A percentile compares a stretch with the other conserved stretches of the same genome.
phyloP scores from a whole-genome alignment of 2,797 vertebrate species.

The Odontamblyopus rebecca region DNA sequence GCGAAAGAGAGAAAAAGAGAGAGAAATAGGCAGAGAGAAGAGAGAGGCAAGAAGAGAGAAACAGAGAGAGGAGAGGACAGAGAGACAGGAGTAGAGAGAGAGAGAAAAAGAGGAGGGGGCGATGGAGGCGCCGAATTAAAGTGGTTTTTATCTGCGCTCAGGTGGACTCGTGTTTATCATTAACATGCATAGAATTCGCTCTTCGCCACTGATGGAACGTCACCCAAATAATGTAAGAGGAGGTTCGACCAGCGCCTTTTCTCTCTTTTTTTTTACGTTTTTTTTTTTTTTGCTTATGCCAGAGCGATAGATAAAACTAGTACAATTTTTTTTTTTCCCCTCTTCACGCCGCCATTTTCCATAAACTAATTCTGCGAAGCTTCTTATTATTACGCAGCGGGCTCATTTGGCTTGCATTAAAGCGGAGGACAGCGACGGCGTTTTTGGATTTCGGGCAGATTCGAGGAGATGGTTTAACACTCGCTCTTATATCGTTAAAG shows the following conservation, averaged over 20 bases:
- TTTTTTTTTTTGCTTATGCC: conserved; percentile 88
- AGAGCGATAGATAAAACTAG: conserved; percentile 99
- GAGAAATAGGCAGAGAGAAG: too few relatives aligned
- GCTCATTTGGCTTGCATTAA: conserved; percentile 99
- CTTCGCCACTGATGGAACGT: conserved; percentile 98
- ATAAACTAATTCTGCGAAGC: conserved; percentile 99
- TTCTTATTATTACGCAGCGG: conserved; percentile 94
- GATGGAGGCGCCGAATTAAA: conserved; percentile 95
- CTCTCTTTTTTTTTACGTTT: neutral
- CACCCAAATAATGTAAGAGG: conserved; percentile 99
- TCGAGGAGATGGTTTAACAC: conserved; percentile 90
- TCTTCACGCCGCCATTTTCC: conserved; percentile 88
- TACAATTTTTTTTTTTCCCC: conserved; percentile 69
- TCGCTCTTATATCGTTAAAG: conserved; percentile 93
- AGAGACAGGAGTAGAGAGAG: neutral
- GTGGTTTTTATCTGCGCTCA: conserved; percentile 99
- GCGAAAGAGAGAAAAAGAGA: too few relatives aligned
- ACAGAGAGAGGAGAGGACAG: too few relatives aligned
- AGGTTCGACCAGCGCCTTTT: conserved; percentile 55
- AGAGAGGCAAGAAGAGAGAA: too few relatives aligned
- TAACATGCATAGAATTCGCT: conserved; percentile 99
- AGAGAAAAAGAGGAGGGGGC: conserved; percentile 53
- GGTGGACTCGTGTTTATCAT: conserved; percentile 99
- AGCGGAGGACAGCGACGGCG: conserved; percentile 83
- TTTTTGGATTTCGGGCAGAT: conserved; percentile 92